Evolutionary conservation across 2,888 invertebrate genomes (phyloP).

Genomic region (Molorchus minor): DNA sequence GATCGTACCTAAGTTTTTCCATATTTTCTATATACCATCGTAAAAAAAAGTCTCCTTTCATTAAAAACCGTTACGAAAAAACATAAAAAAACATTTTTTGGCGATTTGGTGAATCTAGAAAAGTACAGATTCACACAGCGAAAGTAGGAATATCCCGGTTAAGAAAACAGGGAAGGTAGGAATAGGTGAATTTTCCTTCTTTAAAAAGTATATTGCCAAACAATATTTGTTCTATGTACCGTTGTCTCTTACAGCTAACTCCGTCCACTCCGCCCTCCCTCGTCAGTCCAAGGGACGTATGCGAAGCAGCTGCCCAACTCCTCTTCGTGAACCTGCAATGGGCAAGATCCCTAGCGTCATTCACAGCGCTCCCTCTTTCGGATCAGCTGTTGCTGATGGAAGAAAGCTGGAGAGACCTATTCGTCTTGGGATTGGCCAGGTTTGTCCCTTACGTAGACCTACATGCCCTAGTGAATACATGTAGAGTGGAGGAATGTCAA

Average conservation of each 20-base stretch:
- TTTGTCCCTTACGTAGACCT: conserved; percentile 82
- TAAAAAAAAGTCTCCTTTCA: too few species aligned
- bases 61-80: neutral
- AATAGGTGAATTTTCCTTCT: neutral
- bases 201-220: neutral
- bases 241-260: neutral
- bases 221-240: too few species aligned
- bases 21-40: too few species aligned
- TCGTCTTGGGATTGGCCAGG: conserved; percentile 87
- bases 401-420: conserved; percentile 92
- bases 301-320: conserved; percentile 90
- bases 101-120: neutral
- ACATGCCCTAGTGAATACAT: conserved; percentile 65
- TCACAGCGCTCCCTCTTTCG: neutral
- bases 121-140: neutral
- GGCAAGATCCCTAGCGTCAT: conserved; percentile 77
- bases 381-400: conserved; percentile 85
- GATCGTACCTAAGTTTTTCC: too few species aligned
- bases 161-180: neutral
- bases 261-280: neutral
- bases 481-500: too few species aligned
- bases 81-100: neutral
- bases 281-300: conserved; percentile 65
- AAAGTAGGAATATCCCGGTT: neutral
- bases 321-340: conserved; percentile 91